A percentile compares a stretch with the other conserved stretches of the same genome.
These are phyloP conservation scores for Sarcophaga caerulescens DNA, from an alignment of 2,888 invertebrate genomes.

Conservation along the genomic window DNA sequence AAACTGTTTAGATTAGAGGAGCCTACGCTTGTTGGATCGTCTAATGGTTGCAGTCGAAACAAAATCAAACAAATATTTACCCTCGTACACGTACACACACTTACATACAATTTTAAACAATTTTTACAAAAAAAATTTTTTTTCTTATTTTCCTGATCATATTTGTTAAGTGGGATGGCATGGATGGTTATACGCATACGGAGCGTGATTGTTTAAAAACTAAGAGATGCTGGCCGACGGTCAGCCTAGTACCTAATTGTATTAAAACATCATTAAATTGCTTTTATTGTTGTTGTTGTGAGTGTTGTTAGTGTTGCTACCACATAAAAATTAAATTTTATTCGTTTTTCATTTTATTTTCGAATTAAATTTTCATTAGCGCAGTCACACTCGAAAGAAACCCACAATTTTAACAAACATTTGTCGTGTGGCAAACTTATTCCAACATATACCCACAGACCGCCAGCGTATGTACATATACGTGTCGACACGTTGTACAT, in stretches of 20 bases:
- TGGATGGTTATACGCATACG: neutral
- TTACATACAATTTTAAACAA: too few species aligned
- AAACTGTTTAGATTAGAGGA: slow-evolving; percentile 28
- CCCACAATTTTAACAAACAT: slow-evolving; percentile 42
- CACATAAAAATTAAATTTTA: slow-evolving; percentile 62
- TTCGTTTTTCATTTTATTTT: slow-evolving; percentile 56
- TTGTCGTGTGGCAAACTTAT: slow-evolving; percentile 68
- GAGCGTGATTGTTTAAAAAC: slow-evolving; percentile 10
- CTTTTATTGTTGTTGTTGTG: slow-evolving; percentile 31
- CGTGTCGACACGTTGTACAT: slow-evolving; percentile 64
- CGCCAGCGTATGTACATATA: slow-evolving; percentile 53
- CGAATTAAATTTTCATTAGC: slow-evolving; percentile 60
- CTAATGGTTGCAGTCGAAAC: slow-evolving; percentile 16
- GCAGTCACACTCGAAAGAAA: neutral
- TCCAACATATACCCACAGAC: slow-evolving; percentile 46
- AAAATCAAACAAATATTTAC: slow-evolving; percentile 2
- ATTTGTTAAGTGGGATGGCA: neutral
- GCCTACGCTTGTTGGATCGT: slow-evolving; percentile 18
- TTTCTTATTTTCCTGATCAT: neutral
- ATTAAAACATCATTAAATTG: slow-evolving; percentile 61
- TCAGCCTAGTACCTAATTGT: slow-evolving; percentile 60
- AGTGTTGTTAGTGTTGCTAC: slow-evolving; percentile 17
- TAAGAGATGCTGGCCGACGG: slow-evolving; percentile 62
- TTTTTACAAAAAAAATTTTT: neutral
- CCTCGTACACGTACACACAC: neutral